A percentile compares a stretch with the other conserved stretches of the same genome.
phyloP scores from a whole-genome alignment of 1,140 invertebrate genomes.

The Mercenaria mercenaria region DNA sequence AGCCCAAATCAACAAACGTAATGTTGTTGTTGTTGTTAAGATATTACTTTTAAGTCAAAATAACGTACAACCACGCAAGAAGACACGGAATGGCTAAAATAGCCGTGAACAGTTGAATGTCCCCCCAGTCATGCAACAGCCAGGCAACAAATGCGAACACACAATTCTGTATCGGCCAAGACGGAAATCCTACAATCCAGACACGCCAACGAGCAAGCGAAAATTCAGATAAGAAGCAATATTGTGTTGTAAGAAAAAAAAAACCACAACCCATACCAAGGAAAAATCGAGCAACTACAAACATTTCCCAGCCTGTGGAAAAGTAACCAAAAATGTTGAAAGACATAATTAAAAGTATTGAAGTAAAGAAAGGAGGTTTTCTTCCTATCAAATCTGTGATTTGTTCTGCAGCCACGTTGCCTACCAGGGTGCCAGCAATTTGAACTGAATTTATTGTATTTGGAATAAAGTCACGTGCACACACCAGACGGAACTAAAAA shows the following conservation, averaged over 20 bases:
- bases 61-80: conserved; percentile 38
- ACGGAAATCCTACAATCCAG: conserved; percentile 34
- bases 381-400: conserved; percentile 58
- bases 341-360: neutral
- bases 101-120: conserved; percentile 11
- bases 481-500: conserved; percentile 69
- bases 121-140: conserved; percentile 34
- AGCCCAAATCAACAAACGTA: too few species aligned
- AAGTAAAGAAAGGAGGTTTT: conserved; percentile 53
- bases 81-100: neutral
- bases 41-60: neutral
- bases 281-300: conserved; percentile 61
- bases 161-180: conserved; percentile 32
- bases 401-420: conserved; percentile 48
- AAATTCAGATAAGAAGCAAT: conserved; percentile 14
- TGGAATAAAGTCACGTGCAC: conserved; percentile 61
- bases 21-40: neutral
- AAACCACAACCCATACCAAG: conserved; percentile 59
- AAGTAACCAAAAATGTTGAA: conserved; percentile 40
- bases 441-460: conserved; percentile 64
- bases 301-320: conserved; percentile 62
- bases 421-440: conserved; percentile 64
- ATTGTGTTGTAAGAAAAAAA: conserved; percentile 35
- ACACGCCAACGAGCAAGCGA: conserved; percentile 9
- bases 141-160: conserved; percentile 5